Conservation (phyloP, 2,797 vertebrate species). For the Crypturellus tataupa region DNA sequence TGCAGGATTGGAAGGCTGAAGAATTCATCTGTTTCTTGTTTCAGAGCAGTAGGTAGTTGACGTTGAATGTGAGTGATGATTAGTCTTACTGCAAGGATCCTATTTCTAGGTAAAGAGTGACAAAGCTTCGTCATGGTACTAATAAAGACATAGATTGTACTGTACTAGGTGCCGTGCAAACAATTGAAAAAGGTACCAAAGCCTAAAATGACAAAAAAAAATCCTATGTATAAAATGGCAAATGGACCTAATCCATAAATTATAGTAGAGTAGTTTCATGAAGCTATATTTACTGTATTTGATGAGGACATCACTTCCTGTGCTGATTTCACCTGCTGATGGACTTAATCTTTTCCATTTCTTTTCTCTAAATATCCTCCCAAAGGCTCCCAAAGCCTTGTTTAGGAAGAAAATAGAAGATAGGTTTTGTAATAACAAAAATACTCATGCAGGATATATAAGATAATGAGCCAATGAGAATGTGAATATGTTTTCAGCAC, state of each 20-base stretch:
- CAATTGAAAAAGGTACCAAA: not conserved
- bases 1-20: fast-evolving
- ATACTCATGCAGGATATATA: not conserved
- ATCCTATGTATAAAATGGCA: not conserved
- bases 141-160: not conserved
- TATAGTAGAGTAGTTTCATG: not conserved
- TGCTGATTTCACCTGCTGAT: not conserved
- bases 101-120: not conserved
- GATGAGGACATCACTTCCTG: not conserved
- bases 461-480: not conserved
- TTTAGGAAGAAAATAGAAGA: not conserved
- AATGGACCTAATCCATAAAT: not conserved
- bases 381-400: not conserved
- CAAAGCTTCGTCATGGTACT: no score
- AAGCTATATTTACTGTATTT: not conserved
- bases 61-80: not conserved
- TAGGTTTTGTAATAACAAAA: not conserved
- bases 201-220: not conserved
- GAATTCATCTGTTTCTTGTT: not conserved
- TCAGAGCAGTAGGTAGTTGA: not conserved
- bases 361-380: not conserved
- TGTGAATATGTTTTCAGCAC: not conserved
- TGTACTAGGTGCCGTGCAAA: not conserved
- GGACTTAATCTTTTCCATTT: not conserved
- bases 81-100: not conserved